A percentile compares a stretch with the other conserved stretches of the same genome.
Conservation (phyloP, 2,888 invertebrate genomes). For the Dynastes tityus region DNA sequence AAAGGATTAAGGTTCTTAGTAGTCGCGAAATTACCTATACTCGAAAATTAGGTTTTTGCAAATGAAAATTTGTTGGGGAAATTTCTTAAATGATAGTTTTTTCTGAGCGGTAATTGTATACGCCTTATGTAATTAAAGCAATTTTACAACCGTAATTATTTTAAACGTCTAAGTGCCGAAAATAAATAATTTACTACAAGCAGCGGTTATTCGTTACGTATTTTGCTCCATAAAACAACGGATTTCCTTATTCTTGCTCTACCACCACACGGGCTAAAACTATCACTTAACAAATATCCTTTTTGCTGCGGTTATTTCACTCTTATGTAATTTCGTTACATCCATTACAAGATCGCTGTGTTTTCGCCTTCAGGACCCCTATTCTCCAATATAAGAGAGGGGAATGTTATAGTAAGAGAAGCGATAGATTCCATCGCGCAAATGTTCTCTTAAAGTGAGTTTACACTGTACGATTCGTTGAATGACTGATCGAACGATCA, state of each 20-base stretch:
- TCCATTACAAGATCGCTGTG: too few species aligned
- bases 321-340: background rate
- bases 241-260: conserved; percentile 27
- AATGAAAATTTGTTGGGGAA: background rate
- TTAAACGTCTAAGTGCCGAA: background rate
- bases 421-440: too few species aligned
- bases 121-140: background rate
- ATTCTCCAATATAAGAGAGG: too few species aligned
- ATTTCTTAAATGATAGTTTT: background rate
- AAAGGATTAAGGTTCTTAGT: too few species aligned
- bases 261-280: background rate
- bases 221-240: conserved; percentile 16
- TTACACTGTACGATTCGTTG: too few species aligned
- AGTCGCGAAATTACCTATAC: too few species aligned
- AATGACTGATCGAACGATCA: too few species aligned
- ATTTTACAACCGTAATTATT: background rate
- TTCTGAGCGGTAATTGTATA: too few species aligned
- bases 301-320: background rate
- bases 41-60: too few species aligned
- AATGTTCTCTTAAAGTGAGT: too few species aligned
- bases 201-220: conserved; percentile 19
- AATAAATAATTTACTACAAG: conserved; percentile 16
- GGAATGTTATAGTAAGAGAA: too few species aligned
- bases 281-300: background rate
- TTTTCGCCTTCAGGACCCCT: too few species aligned